Base-by-base conservation (phyloP, 2,888 invertebrate species). In the Blastobasis lacticolella region DNA sequence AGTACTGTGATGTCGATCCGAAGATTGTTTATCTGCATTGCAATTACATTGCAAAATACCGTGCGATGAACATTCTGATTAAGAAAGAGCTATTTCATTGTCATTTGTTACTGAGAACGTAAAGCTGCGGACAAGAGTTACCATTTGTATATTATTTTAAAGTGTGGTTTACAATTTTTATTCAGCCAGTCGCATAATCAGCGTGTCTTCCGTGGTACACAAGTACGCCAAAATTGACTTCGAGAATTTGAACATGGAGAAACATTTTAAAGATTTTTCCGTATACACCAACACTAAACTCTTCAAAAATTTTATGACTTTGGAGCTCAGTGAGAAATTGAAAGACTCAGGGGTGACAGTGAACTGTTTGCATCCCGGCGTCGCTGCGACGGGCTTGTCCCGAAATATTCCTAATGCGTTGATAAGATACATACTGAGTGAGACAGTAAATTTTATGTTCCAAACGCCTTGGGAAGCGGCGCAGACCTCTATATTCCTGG, bases 311-410 rank as follows among this genome's bases (percentile, higher is more conserved):
- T 71, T 94, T 45, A 92, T 93, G 77, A 91, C 92, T 0, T 76
- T 80, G 58, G 91, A 93, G 73, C 73, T 94, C 45, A 89, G 91
- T 45, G 79, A 80, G 50, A 85, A 81, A 71, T 70, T 93, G 51
- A 67, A 90, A 76, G 91, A 91, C 74, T 76, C 75, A 1, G 90
- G 90, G 44, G 92, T 94, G 0, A 93, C 92, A 0, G 92, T 90
- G 4, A 93, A 94, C 69, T 88, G 91, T 38, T 80, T 93, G 40
- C 92, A 94, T 75, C 94, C 94, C 9, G 94, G 94, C 10, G 76
- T 93, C 43, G 91, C 92, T 4, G 88, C 90, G 46, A 93, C 94
- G 4, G 90, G 92, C 55, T 73, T 93, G 52, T 89, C 90, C 54
- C 89, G 93, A 53, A 90, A 93, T 63, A 90, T 93, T 80, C 84